Base-by-base conservation (phyloP, 2,888 invertebrate species). In the Dicycla oo region DNA sequence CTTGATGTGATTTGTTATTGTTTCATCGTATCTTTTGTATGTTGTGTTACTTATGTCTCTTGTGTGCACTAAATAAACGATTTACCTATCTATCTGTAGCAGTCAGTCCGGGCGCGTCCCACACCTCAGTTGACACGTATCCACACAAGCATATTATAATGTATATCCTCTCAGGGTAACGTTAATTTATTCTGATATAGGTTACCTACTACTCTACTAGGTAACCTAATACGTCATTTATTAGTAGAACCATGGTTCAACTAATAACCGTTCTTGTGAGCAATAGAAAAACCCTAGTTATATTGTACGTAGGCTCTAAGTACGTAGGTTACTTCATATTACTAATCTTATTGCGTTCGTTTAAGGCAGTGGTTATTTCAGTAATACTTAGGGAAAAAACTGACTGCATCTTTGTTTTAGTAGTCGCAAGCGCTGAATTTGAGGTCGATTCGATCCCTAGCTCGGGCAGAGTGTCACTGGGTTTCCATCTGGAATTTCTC, bases 71-170 rank as follows among this genome's bases (percentile, higher is more conserved):
- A 34, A 34, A 4, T 34, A 34, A 34, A 34, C 34, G 34, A 34
- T 34, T 34, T 34, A 34, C 6, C 34, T 34, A 34, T 34, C 34
- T 34, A 4, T 34, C 30, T 30, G 3, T 30, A 30, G 4, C 2
- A n/a, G 49, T 49, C n/a, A n/a, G 49, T 11, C 49, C n/a, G n/a
- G 49, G 49, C 38, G 10, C 69, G 45, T 56, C 73, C 69, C 69
- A 26, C 38, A 26, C 43, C 54, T 38, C 1, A 15, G 18, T 51
- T 13, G 20, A 18, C 13, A 26, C 64, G 65, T 34, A 15, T 38
- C 26, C 34, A 75, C 20, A 47, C 30, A 10, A 20, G 15, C 20
- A 13, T 49, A 18, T n/a, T 13, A 20, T n/a, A n/a, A n/a, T n/a
- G n/a, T n/a, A n/a, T 18, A 15, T 77, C 69, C 40, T 54, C 6